phyloP scores from a whole-genome alignment of 2,113 vertebrate species.

The Pelobates fuscus region DNA sequence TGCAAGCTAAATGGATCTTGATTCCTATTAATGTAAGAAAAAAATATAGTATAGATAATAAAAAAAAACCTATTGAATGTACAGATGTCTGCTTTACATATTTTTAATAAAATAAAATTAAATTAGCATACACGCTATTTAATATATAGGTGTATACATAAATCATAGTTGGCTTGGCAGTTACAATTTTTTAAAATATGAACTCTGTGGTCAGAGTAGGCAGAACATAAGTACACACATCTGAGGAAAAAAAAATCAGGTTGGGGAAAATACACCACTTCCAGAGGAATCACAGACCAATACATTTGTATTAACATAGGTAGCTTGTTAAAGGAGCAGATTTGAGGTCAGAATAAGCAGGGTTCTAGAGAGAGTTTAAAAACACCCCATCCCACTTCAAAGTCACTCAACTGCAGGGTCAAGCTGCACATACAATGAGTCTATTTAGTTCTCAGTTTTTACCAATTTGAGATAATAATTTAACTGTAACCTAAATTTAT shows the following conservation, averaged over 20 bases:
- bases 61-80: too few species aligned
- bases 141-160: neutral
- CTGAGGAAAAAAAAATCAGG: conserved; percentile 9
- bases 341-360: conserved; percentile 9
- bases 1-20: too few species aligned
- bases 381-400: neutral
- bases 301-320: neutral
- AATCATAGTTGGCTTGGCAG: conserved; percentile 7
- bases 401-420: neutral
- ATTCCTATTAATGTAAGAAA: too few species aligned
- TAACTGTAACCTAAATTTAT: neutral
- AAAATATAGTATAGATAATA: too few species aligned
- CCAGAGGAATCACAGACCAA: neutral
- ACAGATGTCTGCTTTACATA: too few species aligned
- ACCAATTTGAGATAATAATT: neutral
- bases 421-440: neutral
- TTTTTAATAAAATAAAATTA: too few species aligned
- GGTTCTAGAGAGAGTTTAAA: neutral
- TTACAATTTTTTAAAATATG: conserved; percentile 19
- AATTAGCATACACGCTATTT: too few species aligned
- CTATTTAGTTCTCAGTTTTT: neutral
- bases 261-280: conserved; percentile 1
- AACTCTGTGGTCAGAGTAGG: neutral
- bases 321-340: conserved; percentile 14
- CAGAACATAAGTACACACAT: conserved; percentile 17